phyloP scores from a whole-genome alignment of 2,888 invertebrate genomes.

The Eupithecia subumbrata region DNA sequence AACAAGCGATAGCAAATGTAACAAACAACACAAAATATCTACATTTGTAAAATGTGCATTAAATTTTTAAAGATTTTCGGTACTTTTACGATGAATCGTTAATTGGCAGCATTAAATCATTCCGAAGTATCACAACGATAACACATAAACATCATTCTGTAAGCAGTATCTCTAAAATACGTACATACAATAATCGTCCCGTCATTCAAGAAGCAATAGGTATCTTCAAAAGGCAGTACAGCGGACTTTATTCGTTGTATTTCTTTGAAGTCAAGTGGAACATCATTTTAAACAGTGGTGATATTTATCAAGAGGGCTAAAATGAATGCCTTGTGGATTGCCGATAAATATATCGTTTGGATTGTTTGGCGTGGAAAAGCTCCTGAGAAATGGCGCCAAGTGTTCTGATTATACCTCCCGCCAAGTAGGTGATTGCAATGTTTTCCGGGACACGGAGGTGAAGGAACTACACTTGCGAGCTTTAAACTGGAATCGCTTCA shows the following conservation, averaged over 20 bases:
- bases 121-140: not conserved
- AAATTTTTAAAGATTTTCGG: not conserved
- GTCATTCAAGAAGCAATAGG: constrained; percentile 18
- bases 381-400: constrained; percentile 22
- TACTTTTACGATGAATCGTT: not conserved
- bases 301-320: not conserved
- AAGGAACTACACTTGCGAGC: too few relatives aligned
- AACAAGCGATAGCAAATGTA: not conserved
- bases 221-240: constrained; percentile 10
- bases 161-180: constrained; percentile 1
- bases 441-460: not conserved
- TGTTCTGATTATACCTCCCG: constrained; percentile 20
- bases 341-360: constrained; percentile 23
- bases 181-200: constrained; percentile 17
- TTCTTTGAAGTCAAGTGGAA: constrained; percentile 24
- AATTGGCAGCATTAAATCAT: not conserved
- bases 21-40: not conserved
- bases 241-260: constrained; percentile 12
- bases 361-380: constrained; percentile 16
- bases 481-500: too few relatives aligned
- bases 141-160: not conserved
- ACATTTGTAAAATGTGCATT: not conserved
- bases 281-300: constrained; percentile 16
- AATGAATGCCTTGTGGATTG: not conserved
- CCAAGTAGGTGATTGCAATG: constrained; percentile 16